Evolutionary conservation across 2,113 vertebrate genomes (phyloP), one percentile per base, ranked within the genome.

Genomic region (Aegithalos caudatus): DNA sequence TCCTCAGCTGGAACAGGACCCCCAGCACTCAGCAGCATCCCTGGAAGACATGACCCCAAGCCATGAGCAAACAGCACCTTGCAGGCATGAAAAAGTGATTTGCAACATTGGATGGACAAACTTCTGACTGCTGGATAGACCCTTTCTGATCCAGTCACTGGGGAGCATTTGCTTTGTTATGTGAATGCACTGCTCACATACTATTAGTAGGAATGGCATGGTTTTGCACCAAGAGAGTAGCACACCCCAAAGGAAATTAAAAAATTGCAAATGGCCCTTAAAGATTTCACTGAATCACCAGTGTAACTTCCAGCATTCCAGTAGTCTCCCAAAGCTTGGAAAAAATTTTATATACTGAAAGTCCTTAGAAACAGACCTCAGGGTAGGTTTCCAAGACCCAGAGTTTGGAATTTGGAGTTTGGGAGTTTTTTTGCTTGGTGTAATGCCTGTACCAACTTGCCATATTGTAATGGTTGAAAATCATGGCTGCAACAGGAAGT

Each of bases 51-150:
- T 35, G 58, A 86, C 58, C 80, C 72, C 4, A 7, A 65, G n/a
- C 54, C 81, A 70, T 1, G 4, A 51, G 83, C 81, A 86, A 77
- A 69, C 10, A 81, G 40, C 79, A 57, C 61, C 83, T 92, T 86
- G 72, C 67, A 93, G 58, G 42, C 3, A 6, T 89, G 93, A 94
- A 95, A 96, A 96, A 64, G 47, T 48, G 47, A 90, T 93, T 97
- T 78, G 25, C 40, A 77, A 72, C 14, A 8, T 66, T 7, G 8
- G 83, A 66, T 71, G 8, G 56, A 69, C 44, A 42, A 37, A 57
- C 13, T 65, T 90, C 24, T 87, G 29, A 70, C 81, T 90, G 12
- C 72, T 67, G 69, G 71, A 47, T 37, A 92, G 90, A 77, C n/a
- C 2, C 15, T 88, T 90, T 93, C 81, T 92, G 28, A 29, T 67